Evolutionary conservation across 2,888 invertebrate species (phyloP).

Genomic region (Ectobius pallidus): DNA sequence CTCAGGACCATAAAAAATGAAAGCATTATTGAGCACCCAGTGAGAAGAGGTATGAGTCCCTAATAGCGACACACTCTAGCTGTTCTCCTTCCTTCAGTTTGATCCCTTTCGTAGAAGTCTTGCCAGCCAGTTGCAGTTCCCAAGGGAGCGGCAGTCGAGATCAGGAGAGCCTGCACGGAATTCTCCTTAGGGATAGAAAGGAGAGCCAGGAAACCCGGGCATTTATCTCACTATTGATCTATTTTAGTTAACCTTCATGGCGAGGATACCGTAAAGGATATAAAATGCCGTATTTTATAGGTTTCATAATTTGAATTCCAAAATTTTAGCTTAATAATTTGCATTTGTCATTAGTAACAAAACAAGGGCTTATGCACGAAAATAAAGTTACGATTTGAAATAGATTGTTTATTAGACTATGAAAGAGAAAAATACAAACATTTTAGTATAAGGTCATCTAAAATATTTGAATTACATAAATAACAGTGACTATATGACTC

Average conservation of each 20-base stretch:
- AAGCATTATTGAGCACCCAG: background rate
- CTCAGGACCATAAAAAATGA: too few relatives aligned
- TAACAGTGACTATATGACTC: too few relatives aligned
- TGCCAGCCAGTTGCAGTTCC: conserved; percentile 26
- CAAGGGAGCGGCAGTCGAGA: conserved; percentile 35
- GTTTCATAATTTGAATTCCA: too few relatives aligned
- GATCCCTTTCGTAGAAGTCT: conserved; percentile 34
- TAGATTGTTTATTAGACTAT: too few relatives aligned
- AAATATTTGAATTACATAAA: too few relatives aligned
- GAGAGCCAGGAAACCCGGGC: conserved; percentile 19
- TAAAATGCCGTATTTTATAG: too few relatives aligned
- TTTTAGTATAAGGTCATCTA: too few relatives aligned
- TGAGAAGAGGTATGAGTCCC: background rate
- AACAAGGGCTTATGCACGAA: too few relatives aligned
- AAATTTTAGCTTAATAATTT: too few relatives aligned
- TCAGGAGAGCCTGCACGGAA: conserved; percentile 26
- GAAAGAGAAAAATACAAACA: too few relatives aligned
- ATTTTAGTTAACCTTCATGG: conserved; percentile 22
- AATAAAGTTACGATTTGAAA: too few relatives aligned
- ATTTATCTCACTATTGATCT: conserved; percentile 30
- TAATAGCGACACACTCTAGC: background rate
- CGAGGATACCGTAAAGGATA: background rate
- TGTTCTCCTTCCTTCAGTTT: conserved; percentile 1
- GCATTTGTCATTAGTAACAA: too few relatives aligned
- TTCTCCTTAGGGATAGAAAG: conserved; percentile 31